phyloP scores from a whole-genome alignment of 2,888 invertebrate genomes.

The Callyntrura guangdongensis region DNA sequence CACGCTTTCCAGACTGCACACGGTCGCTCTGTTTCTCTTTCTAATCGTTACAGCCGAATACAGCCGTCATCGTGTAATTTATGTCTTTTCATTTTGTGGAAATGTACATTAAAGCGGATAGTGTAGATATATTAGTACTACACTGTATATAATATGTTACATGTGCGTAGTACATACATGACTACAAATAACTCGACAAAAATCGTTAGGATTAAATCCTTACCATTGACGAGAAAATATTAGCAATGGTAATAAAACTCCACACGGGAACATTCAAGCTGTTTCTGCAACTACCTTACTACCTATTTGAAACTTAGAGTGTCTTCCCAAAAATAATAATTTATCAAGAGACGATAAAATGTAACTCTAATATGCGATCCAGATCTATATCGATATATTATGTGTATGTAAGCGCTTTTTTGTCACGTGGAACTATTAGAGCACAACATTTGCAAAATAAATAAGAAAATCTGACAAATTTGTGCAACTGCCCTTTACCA shows the following conservation, averaged over 20 bases:
- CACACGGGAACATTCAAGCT: background rate
- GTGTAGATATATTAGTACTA: no score
- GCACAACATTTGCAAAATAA: no score
- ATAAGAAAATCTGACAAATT: background rate
- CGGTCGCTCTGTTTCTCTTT: background rate
- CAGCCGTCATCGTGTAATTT: slow-evolving; percentile 70
- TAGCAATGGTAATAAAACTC: background rate
- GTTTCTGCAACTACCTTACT: background rate
- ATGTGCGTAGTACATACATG: no score
- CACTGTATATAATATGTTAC: no score
- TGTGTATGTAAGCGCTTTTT: background rate
- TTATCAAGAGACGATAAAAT: no score
- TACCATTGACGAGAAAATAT: background rate
- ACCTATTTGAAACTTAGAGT: no score
- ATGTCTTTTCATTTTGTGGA: slow-evolving; percentile 65
- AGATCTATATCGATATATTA: no score
- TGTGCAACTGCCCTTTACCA: slow-evolving; percentile 10
- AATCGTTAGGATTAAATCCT: background rate
- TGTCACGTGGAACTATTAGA: no score
- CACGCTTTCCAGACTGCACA: slow-evolving; percentile 53
- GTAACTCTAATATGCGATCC: no score
- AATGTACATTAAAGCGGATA: background rate
- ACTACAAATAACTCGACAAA: no score
- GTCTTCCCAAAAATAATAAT: no score
- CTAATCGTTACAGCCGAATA: slow-evolving; percentile 62